Evolutionary conservation across 2,113 vertebrate genomes (phyloP).

Genomic region (Osmerus mordax): DNA sequence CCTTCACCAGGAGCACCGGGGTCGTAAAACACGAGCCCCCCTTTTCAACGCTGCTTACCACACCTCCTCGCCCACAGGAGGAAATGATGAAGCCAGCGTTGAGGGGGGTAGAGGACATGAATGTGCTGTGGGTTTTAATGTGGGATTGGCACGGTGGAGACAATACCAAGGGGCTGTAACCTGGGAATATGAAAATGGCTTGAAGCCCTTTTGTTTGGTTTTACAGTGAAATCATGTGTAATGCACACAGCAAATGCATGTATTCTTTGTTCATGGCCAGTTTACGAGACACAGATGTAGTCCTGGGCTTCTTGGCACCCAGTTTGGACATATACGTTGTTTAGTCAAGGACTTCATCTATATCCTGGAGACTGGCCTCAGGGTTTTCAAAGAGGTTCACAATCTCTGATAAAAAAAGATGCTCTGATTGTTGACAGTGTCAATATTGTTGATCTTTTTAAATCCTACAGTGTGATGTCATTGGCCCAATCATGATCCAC

Average conservation of each 20-base stretch:
- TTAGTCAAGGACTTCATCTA: no score
- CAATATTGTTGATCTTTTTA: not conserved
- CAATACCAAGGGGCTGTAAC: not conserved
- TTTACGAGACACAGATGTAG: no score
- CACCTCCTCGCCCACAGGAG: conserved; percentile 17
- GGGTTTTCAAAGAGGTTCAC: no score
- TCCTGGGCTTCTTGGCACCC: no score
- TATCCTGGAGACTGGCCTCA: no score
- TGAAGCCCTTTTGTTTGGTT: not conserved
- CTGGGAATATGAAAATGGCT: not conserved
- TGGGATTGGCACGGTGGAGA: not conserved
- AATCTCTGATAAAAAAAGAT: not conserved
- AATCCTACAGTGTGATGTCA: not conserved
- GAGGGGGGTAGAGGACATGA: not conserved
- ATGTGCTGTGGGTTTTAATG: not conserved
- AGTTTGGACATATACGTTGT: no score
- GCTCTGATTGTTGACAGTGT: not conserved
- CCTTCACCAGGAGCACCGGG: conserved; percentile 10
- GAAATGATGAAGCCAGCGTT: conserved; percentile 27
- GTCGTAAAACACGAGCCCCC: conserved; percentile 23
- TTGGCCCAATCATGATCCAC: not conserved
- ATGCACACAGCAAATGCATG: no score
- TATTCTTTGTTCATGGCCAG: no score
- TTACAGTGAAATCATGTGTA: no score
- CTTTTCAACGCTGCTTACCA: conserved; percentile 11